Conservation (phyloP, 2,797 vertebrate genomes). For the Parotocinclus haroldoi region DNA sequence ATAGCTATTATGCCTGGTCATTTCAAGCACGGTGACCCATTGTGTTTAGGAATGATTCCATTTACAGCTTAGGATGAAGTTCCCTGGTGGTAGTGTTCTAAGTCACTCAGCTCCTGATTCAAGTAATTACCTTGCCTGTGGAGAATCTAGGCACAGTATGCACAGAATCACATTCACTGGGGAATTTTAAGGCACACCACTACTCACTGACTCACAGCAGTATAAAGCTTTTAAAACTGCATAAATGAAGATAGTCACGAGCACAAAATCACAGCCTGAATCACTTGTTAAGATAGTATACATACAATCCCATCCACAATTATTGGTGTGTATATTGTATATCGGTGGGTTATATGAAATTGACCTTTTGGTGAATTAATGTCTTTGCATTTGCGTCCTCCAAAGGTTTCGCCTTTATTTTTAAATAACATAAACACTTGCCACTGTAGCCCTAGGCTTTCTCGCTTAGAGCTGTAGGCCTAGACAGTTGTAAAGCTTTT, state of each 20-base stretch:
- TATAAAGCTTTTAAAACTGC: constrained; percentile 10
- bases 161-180: constrained; percentile 33
- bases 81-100: constrained; percentile 39
- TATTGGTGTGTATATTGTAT: too few species aligned
- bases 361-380: too few species aligned
- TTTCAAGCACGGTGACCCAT: constrained; percentile 18
- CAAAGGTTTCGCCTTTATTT: too few species aligned
- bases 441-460: too few species aligned
- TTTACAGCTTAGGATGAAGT: constrained; percentile 19
- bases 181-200: constrained; percentile 30
- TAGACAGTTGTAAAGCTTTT: too few species aligned
- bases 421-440: too few species aligned
- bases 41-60: constrained; percentile 19
- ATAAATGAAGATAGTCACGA: constrained; percentile 5
- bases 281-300: too few species aligned
- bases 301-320: too few species aligned
- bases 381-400: too few species aligned
- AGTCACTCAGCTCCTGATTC: constrained; percentile 40
- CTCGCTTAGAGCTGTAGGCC: too few species aligned
- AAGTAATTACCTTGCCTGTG: constrained; percentile 46
- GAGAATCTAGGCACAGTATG: constrained; percentile 27
- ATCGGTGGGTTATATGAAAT: too few species aligned
- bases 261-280: constrained; percentile 1
- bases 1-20: constrained; percentile 2
- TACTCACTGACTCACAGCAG: constrained; percentile 32